Evolutionary conservation across 2,888 invertebrate genomes (phyloP).

Genomic region (Sycophila texana): DNA sequence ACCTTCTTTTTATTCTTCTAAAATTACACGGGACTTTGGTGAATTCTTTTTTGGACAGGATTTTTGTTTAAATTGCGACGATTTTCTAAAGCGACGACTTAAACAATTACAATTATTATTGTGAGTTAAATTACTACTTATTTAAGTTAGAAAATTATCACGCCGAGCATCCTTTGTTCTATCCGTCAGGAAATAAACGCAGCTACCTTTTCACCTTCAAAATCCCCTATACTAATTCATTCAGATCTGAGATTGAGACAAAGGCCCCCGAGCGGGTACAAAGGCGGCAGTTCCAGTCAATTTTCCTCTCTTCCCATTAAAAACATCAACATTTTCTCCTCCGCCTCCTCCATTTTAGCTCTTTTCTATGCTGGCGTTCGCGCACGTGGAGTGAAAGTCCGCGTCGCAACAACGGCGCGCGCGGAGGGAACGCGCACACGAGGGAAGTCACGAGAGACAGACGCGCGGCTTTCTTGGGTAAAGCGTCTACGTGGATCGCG

Average conservation of each 20-base stretch:
- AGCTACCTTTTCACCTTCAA: slow-evolving; percentile 5
- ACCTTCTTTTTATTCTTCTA: no score
- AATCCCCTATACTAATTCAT: not conserved
- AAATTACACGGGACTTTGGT: no score
- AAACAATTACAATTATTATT: no score
- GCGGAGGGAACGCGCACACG: slow-evolving; percentile 4
- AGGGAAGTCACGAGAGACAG: slow-evolving; percentile 9
- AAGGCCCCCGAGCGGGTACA: not conserved
- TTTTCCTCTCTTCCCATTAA: slow-evolving; percentile 7
- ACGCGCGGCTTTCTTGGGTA: slow-evolving; percentile 11
- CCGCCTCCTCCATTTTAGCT: not conserved
- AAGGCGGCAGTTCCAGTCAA: not conserved
- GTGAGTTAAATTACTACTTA: no score
- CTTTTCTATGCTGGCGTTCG: not conserved
- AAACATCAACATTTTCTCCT: not conserved
- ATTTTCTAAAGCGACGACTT: no score
- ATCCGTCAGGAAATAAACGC: not conserved
- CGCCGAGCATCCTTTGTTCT: not conserved
- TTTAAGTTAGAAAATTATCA: no score
- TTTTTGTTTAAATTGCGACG: no score
- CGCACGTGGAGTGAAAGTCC: slow-evolving; percentile 11
- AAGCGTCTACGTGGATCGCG: not conserved
- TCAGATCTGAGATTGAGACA: not conserved
- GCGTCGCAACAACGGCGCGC: not conserved
- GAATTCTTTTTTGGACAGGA: no score